Conservation (phyloP, 2,113 vertebrate genomes). For the Entomyzon cyanotis region DNA sequence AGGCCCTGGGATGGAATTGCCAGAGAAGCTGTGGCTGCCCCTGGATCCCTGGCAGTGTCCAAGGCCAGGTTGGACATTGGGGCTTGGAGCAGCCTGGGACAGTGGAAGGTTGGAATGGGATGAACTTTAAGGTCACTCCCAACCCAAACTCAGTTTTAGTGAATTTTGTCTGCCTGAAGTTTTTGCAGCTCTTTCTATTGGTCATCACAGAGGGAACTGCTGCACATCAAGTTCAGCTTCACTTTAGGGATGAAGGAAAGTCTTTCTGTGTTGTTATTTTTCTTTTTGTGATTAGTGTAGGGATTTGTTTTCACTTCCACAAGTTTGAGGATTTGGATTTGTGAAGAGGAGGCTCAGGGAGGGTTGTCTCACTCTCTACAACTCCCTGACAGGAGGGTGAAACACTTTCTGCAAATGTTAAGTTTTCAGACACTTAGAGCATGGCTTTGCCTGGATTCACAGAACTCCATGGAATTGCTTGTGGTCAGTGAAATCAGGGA, state of each 20-base stretch:
- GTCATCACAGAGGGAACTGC: background rate
- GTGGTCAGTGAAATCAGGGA: background rate
- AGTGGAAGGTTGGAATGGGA: background rate
- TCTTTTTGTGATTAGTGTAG: background rate
- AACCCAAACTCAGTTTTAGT: background rate
- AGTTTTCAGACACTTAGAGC: background rate
- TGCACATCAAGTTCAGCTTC: background rate
- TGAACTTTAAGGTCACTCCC: accelerated
- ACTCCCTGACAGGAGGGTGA: background rate
- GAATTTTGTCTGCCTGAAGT: background rate
- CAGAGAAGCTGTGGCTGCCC: background rate
- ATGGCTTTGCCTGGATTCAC: background rate
- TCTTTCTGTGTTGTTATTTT: background rate
- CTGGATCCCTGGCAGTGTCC: background rate
- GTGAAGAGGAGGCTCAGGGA: background rate
- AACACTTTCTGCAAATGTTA: background rate
- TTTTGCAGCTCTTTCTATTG: background rate
- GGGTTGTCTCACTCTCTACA: background rate
- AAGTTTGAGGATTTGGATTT: background rate
- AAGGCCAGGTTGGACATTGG: background rate
- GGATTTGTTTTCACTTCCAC: background rate
- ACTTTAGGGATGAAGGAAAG: background rate
- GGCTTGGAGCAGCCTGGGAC: background rate
- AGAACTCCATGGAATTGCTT: background rate
- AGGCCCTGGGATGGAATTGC: background rate